Conservation (phyloP, 2,113 vertebrate species). For the Candoia aspera region DNA sequence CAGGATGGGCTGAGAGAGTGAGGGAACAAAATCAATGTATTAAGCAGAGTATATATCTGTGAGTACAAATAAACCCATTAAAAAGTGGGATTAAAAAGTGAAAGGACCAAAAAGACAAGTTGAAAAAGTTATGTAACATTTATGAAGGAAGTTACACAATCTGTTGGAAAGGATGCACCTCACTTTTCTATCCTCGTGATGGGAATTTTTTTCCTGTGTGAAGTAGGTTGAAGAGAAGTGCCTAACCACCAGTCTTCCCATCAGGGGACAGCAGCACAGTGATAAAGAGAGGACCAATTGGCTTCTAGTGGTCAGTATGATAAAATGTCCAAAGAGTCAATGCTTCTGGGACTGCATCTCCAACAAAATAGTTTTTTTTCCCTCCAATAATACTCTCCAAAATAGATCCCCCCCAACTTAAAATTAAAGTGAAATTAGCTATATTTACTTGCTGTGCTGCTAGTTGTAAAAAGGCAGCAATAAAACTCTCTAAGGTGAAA, state of each 20-base stretch:
- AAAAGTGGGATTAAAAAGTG: background rate
- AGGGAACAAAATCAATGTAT: background rate
- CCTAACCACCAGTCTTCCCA: background rate
- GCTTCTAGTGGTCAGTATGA: background rate
- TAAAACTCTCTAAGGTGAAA: constrained; percentile 46
- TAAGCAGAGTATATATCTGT: background rate
- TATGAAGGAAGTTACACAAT: background rate
- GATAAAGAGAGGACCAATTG: background rate
- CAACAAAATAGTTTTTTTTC: background rate
- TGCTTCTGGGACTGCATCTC: background rate
- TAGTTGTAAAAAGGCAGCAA: background rate
- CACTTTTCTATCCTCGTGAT: background rate
- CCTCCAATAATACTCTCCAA: background rate
- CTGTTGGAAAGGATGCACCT: background rate
- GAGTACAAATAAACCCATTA: background rate
- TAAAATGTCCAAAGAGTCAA: background rate
- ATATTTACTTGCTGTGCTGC: constrained; percentile 29
- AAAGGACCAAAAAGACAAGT: background rate
- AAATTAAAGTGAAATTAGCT: constrained; percentile 41
- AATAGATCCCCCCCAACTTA: background rate
- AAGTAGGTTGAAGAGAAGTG: background rate
- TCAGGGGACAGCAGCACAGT: background rate
- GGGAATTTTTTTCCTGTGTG: background rate
- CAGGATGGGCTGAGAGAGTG: background rate
- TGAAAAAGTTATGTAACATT: background rate